Percentiles rank a stretch among this genome's conserved stretches.
Conservation (phyloP, 2,113 vertebrate genomes). For the Gallinago undulata region DNA sequence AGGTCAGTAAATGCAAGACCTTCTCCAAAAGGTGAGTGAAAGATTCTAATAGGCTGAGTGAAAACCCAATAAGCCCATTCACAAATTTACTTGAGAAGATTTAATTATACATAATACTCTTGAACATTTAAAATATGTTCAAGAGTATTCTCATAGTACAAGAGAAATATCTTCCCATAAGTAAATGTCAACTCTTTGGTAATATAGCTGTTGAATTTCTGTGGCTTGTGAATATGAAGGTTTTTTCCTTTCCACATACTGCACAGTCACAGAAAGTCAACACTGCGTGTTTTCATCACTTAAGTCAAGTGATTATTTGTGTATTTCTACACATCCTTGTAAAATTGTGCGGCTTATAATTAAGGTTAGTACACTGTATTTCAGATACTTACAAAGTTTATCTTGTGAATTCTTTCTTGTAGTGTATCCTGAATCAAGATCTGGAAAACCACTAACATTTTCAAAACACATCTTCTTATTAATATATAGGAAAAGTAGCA, state of each 20-base stretch:
- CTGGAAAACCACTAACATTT: slow-evolving; percentile 87
- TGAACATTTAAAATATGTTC: background rate
- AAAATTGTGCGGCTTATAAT: background rate
- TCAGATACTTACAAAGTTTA: slow-evolving; percentile 78
- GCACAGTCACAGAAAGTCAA: background rate
- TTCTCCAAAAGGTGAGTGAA: background rate
- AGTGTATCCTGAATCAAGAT: slow-evolving; percentile 86
- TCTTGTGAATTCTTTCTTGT: slow-evolving; percentile 83
- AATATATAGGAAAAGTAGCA: slow-evolving; percentile 94
- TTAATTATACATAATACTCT: background rate
- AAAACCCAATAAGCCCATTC: background rate
- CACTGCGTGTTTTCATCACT: background rate
- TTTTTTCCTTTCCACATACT: background rate
- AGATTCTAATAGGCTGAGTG: background rate
- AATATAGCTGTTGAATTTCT: background rate
- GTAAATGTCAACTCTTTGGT: background rate
- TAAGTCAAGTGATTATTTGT: background rate
- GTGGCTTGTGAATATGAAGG: background rate
- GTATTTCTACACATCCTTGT: background rate
- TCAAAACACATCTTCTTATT: slow-evolving; percentile 96
- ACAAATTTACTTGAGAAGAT: background rate
- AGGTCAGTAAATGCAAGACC: background rate
- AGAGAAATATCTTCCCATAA: background rate
- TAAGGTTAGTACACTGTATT: background rate
- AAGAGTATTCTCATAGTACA: background rate